Evolutionary conservation across 2,797 vertebrate species (phyloP).

Genomic region (Sternarchorhynchus goeldii): DNA sequence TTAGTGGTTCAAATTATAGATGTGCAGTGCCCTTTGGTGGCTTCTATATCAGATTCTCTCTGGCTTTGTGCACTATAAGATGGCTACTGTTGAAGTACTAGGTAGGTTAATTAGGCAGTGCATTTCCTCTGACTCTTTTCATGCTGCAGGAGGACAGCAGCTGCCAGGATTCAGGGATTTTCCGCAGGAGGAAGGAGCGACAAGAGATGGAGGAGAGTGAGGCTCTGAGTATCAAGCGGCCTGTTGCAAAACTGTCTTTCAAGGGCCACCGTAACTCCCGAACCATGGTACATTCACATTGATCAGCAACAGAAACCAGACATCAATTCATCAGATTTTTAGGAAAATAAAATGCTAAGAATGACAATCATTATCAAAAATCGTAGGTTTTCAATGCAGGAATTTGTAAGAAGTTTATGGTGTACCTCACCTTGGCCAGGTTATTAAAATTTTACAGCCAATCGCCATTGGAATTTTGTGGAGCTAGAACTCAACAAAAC

Average conservation of each 20-base stretch:
- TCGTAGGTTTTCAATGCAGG: too few species aligned
- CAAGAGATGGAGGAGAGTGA: conserved; percentile 94
- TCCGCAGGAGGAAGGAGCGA: conserved; percentile 91
- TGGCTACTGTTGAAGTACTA: neutral
- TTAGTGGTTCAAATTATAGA: too few species aligned
- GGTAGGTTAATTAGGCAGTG: neutral
- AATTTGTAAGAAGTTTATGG: too few species aligned
- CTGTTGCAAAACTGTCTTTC: conserved; percentile 90
- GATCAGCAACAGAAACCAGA: neutral
- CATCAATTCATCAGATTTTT: neutral
- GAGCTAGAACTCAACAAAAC: neutral
- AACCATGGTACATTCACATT: conserved; percentile 83
- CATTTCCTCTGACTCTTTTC: neutral
- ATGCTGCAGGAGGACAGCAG: conserved; percentile 83
- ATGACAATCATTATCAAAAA: too few species aligned
- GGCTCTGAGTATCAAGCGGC: conserved; percentile 88
- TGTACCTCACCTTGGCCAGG: too few species aligned
- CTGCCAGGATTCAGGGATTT: conserved; percentile 94
- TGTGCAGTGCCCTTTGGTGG: neutral
- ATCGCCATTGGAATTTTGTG: too few species aligned
- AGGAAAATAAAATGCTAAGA: too few species aligned
- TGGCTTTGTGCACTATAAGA: neutral
- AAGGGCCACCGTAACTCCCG: conserved; percentile 96
- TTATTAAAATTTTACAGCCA: too few species aligned
- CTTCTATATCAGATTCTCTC: neutral